Percentiles rank a stretch among this genome's conserved stretches.
These are phyloP conservation scores for Squalus acanthias DNA, from an alignment of 2,797 vertebrate species.

Conservation along the genomic window DNA sequence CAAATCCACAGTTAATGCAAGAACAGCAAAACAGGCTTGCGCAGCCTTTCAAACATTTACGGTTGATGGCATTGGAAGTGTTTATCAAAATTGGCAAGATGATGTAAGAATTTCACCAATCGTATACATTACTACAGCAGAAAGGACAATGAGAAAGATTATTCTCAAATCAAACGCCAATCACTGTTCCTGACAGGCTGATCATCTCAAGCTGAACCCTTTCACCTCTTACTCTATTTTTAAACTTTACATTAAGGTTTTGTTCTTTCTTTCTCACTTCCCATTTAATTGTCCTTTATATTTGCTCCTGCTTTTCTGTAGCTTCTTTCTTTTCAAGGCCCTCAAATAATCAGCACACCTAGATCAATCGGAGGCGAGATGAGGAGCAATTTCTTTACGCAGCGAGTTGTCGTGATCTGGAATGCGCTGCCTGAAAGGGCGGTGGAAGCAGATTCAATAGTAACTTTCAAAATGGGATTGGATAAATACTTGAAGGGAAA, in stretches of 20 bases:
- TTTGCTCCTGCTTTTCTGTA: not conserved
- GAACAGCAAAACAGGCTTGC: not conserved
- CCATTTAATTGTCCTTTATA: not conserved
- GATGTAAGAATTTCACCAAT: not conserved
- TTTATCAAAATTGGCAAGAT: not conserved
- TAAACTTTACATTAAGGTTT: not conserved
- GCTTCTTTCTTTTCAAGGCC: too few relatives aligned
- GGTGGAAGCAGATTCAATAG: not conserved
- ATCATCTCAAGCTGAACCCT: not conserved
- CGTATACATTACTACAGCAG: not conserved
- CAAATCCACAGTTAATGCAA: not conserved
- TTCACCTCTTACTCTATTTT: not conserved
- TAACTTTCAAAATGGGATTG: not conserved
- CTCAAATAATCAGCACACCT: not conserved
- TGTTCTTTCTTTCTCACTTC: not conserved
- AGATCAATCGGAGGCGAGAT: not conserved
- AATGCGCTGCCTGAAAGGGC: not conserved
- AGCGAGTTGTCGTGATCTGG: not conserved
- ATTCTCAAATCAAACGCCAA: not conserved
- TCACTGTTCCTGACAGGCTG: not conserved
- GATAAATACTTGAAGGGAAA: not conserved
- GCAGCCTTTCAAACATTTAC: not conserved
- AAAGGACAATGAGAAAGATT: not conserved
- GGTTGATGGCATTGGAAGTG: not conserved
- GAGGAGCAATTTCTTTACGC: too few relatives aligned